A percentile compares a stretch with the other conserved stretches of the same genome.
Evolutionary conservation across 2,797 vertebrate species (phyloP).

Genomic region (Myripristis murdjan): DNA sequence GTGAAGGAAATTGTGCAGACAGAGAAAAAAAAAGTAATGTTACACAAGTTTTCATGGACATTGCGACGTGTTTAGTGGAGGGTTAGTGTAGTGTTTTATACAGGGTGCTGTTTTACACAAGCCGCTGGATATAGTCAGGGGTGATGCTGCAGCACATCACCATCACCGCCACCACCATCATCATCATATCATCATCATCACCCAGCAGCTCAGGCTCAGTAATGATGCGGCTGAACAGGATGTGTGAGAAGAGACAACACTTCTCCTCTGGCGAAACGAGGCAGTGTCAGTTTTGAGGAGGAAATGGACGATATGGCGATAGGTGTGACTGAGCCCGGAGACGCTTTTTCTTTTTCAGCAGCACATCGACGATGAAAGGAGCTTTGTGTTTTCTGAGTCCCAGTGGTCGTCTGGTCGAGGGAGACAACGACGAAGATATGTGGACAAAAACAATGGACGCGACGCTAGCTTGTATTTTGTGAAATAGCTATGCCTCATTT

Average conservation of each 20-base stretch:
- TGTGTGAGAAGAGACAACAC: constrained; percentile 3
- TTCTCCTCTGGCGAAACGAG: constrained; percentile 40
- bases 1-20: too few species aligned
- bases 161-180: too few species aligned
- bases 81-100: too few species aligned
- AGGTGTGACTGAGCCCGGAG: fast-evolving
- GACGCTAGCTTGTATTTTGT: constrained; percentile 61
- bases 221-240: constrained; percentile 26
- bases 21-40: too few species aligned
- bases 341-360: constrained; percentile 13
- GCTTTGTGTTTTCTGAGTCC: constrained; percentile 1
- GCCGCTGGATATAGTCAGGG: background rate
- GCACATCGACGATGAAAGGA: background rate
- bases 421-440: constrained; percentile 36
- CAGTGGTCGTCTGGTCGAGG: background rate
- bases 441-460: constrained; percentile 40
- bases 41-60: too few species aligned
- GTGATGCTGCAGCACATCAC: constrained; percentile 53
- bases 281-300: constrained; percentile 60
- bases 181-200: too few species aligned
- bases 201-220: constrained; percentile 18
- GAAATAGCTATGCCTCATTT: constrained; percentile 23
- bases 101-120: too few species aligned
- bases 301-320: constrained; percentile 52
- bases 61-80: too few species aligned